Evolutionary conservation across 2,888 invertebrate species (phyloP), one percentile per base, ranked within the genome.

Genomic region (Drosophila incognita): DNA sequence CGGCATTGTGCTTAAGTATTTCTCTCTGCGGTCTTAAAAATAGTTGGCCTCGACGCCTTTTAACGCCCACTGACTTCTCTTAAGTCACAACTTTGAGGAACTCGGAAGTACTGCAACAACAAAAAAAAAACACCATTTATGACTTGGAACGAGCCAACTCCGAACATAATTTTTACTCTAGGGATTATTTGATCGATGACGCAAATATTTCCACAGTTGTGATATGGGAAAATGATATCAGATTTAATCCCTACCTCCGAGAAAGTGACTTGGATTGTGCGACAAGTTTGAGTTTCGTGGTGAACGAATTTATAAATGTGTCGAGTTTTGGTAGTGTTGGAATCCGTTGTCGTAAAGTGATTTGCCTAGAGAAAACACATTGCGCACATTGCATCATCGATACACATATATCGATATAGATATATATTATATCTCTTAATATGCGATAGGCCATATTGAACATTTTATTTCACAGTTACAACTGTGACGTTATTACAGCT

Each of bases 1-100:
- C 52, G 76, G 71, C 90, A 78, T 80, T 73, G 21, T 63, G 51
- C 11, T 38, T 48, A 1, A 11, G 24, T 29, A 24, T 8, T 24
- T 36, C 8, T n/a, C 27, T n/a, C 15, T 33, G 54, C 31, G 31
- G 40, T 29, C 33, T 29, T 57, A 35, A 38, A 53, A 54, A 35
- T 27, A 42, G 18, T 11, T n/a, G 6, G 40, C 27, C 18, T 31
- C 2, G 7, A 2, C 36, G 29, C 21, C 36, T 31, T 35, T 3
- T 2, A n/a, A 29, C 2, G 40, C n/a, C 10, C 7, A 29, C 2
- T 11, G 27, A 5, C 36, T 24, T n/a, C 7, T n/a, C 27, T 42
- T 6, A 38, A 48, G 2, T 31, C 5, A 10, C 15, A 4, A 33
- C 49, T 61, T 21, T 29, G 11, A 56, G 70, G 56, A 38, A 48